phyloP scores from a whole-genome alignment of 2,888 invertebrate genomes.

The Gasteruption jaculator region DNA sequence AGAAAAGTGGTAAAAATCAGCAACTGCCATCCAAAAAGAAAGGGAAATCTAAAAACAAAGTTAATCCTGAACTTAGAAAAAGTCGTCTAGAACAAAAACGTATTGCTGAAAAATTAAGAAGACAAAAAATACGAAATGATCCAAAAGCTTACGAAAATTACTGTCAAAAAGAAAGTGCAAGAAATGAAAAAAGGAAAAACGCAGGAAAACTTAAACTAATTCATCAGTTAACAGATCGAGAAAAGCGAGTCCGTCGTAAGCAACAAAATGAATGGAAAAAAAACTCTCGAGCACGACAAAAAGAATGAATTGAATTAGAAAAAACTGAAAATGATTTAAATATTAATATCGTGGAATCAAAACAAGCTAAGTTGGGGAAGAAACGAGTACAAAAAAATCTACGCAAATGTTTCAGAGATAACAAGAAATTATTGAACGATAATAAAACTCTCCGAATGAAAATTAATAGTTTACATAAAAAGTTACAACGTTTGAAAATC shows the following conservation, averaged over 20 bases:
- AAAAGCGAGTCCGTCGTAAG: conserved; percentile 16
- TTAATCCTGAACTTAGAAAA: conserved; percentile 8
- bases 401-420: conserved; percentile 15
- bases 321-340: background rate
- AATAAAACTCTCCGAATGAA: conserved; percentile 8
- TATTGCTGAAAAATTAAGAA: conserved; percentile 8
- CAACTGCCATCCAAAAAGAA: conserved; percentile 9
- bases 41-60: conserved; percentile 7
- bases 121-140: conserved; percentile 15
- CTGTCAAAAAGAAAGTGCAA: conserved; percentile 12
- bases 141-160: conserved; percentile 15
- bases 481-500: conserved; percentile 7
- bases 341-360: conserved; percentile 13
- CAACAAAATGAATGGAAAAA: conserved; percentile 15
- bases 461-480: conserved; percentile 10
- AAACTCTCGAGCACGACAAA: conserved; percentile 8
- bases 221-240: conserved; percentile 12
- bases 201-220: conserved; percentile 14
- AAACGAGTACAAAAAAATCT: conserved; percentile 13
- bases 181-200: conserved; percentile 14
- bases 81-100: conserved; percentile 15
- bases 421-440: conserved; percentile 10
- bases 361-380: conserved; percentile 13
- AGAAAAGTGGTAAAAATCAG: conserved; percentile 10
- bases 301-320: conserved; percentile 3